Conservation (phyloP, 2,888 invertebrate species). For the Hydropsyche betteni region DNA sequence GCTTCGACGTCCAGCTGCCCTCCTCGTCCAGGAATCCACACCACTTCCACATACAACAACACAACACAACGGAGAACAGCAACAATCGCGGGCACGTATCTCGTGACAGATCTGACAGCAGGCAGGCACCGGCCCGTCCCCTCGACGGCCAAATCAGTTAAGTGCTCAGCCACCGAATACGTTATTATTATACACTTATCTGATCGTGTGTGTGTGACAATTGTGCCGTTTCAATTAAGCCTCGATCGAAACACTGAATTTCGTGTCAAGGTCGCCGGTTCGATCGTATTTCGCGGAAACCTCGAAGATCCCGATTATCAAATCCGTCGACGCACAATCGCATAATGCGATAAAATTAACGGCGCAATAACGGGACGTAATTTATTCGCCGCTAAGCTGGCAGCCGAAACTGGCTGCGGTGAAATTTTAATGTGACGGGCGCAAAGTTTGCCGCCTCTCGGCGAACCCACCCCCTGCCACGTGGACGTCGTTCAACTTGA, state of each 20-base stretch:
- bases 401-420: conserved; percentile 24
- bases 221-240: no score
- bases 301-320: not conserved
- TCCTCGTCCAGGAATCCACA: not conserved
- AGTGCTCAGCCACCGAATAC: conserved; percentile 13
- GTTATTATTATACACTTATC: not conserved
- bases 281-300: not conserved
- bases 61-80: no score
- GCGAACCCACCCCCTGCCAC: no score
- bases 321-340: not conserved
- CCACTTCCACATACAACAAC: no score
- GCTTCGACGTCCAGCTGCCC: conserved; percentile 13
- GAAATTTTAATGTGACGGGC: conserved; percentile 36
- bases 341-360: not conserved
- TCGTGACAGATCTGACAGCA: conserved; percentile 37
- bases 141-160: conserved; percentile 35
- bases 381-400: conserved; percentile 13
- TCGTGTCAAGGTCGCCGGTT: no score
- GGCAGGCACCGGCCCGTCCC: conserved; percentile 27
- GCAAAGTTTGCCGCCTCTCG: conserved; percentile 23
- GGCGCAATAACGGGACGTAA: not conserved
- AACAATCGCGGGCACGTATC: conserved; percentile 23
- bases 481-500: not conserved
- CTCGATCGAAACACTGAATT: not conserved
- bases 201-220: no score